These are phyloP conservation scores for Drosophila subsilvestris DNA, from an alignment of 2,888 invertebrate species.

Conservation along the genomic window DNA sequence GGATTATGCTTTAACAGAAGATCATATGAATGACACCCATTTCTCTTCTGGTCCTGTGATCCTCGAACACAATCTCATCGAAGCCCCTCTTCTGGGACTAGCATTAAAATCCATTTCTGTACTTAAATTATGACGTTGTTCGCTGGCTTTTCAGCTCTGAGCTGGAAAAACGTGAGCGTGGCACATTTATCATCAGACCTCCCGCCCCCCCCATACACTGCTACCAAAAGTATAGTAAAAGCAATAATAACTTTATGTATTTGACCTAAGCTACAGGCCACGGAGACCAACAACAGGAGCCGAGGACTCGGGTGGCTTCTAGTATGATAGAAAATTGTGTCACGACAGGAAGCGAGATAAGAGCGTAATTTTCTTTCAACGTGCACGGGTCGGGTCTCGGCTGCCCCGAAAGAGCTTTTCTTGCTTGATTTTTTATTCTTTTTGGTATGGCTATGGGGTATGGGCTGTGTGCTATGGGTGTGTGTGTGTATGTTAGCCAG, in stretches of 20 bases:
- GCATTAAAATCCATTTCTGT: constrained; percentile 40
- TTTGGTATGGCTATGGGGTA: not conserved
- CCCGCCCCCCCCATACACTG: not conserved
- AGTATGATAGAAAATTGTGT: constrained; percentile 84
- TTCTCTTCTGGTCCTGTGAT: not conserved
- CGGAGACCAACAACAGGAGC: constrained; percentile 13
- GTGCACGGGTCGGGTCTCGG: constrained; percentile 39
- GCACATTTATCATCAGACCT: constrained; percentile 74
- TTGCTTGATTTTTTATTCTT: constrained; percentile 12
- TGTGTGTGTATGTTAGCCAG: constrained; percentile 18
- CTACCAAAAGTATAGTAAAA: constrained; percentile 45
- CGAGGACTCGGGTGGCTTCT: constrained; percentile 51
- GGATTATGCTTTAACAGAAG: no score
- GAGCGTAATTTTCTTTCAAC: constrained; percentile 83
- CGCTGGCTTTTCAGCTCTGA: constrained; percentile 18
- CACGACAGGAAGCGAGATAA: constrained; percentile 85
- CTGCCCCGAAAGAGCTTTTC: constrained; percentile 56
- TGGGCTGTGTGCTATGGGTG: not conserved
- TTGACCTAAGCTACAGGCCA: constrained; percentile 44
- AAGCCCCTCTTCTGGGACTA: not conserved
- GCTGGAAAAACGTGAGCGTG: constrained; percentile 64
- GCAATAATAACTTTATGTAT: constrained; percentile 79
- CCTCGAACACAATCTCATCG: not conserved
- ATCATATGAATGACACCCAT: no score
- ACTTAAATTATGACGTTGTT: constrained; percentile 67